These are phyloP conservation scores for Cancer borealis DNA, from an alignment of 2,888 invertebrate genomes.

Conservation along the genomic window DNA sequence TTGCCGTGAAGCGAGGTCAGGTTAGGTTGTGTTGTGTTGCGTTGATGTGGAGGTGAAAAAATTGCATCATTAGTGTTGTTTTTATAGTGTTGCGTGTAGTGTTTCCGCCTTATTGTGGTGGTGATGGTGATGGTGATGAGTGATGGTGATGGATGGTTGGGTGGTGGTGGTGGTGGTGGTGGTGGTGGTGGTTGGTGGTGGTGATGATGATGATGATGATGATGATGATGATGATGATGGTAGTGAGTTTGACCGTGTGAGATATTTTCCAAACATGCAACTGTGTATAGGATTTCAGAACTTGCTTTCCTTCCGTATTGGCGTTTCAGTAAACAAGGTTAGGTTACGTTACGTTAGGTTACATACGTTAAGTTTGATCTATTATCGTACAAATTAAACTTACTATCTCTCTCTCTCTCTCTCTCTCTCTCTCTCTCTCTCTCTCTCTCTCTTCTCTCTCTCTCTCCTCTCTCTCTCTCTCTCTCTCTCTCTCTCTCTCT, in stretches of 20 bases:
- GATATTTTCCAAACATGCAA: neutral
- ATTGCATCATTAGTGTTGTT: neutral
- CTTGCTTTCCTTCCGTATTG: neutral
- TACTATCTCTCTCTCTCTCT: slow-evolving; percentile 5
- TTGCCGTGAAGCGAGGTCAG: neutral
- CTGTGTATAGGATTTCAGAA: neutral
- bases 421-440: slow-evolving; percentile 37
- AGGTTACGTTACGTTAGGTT: neutral
- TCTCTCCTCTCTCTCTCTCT: slow-evolving; percentile 19
- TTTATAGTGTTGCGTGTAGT: neutral
- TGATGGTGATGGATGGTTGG: neutral
- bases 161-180: neutral
- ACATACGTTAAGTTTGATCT: neutral
- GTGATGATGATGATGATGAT: neutral
- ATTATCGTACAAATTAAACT: neutral
- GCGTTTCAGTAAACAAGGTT: neutral
- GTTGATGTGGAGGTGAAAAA: no score
- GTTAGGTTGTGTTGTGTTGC: neutral
- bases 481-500: slow-evolving; percentile 22
- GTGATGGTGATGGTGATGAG: neutral
- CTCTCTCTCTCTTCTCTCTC: slow-evolving; percentile 44
- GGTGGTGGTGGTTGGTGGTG: neutral
- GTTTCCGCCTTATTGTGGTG: neutral
- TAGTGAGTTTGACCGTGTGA: neutral
- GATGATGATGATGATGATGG: neutral